Conservation (phyloP, 1,140 invertebrate genomes). For the Caenorhabditis briggsae region DNA sequence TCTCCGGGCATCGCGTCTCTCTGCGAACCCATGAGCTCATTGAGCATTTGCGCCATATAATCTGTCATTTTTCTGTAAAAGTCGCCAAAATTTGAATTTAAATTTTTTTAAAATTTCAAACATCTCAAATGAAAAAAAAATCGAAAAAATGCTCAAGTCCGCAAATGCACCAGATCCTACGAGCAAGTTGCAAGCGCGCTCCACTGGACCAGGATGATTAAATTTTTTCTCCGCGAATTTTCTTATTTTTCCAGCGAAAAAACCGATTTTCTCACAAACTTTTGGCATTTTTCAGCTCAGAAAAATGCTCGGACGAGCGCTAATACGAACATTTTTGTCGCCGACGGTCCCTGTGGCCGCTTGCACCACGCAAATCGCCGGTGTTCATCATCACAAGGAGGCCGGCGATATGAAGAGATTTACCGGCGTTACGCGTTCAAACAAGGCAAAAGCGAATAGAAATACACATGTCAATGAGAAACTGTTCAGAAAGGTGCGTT, state of each 20-base stretch:
- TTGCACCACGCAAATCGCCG: slow-evolving; percentile 41
- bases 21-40: slow-evolving; percentile 64
- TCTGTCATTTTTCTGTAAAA: slow-evolving; percentile 58
- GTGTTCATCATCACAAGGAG: slow-evolving; percentile 75
- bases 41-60: slow-evolving; percentile 65
- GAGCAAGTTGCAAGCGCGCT: slow-evolving; percentile 24
- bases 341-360: background rate
- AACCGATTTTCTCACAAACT: background rate
- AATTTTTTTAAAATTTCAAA: background rate
- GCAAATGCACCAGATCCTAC: slow-evolving; percentile 4
- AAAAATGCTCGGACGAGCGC: slow-evolving; percentile 18
- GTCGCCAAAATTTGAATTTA: background rate
- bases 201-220: background rate
- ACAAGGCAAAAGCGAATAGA: slow-evolving; percentile 72
- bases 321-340: slow-evolving; percentile 13
- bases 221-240: background rate
- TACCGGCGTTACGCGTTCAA: slow-evolving; percentile 71
- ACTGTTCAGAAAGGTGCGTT: slow-evolving; percentile 70
- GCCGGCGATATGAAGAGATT: slow-evolving; percentile 70
- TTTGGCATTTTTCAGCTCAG: background rate
- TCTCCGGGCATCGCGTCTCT: slow-evolving; percentile 64
- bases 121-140: background rate
- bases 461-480: slow-evolving; percentile 76
- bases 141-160: background rate
- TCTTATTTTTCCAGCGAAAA: background rate